These are phyloP conservation scores for Thelaira solivaga DNA, from an alignment of 2,888 invertebrate species.

Conservation along the genomic window DNA sequence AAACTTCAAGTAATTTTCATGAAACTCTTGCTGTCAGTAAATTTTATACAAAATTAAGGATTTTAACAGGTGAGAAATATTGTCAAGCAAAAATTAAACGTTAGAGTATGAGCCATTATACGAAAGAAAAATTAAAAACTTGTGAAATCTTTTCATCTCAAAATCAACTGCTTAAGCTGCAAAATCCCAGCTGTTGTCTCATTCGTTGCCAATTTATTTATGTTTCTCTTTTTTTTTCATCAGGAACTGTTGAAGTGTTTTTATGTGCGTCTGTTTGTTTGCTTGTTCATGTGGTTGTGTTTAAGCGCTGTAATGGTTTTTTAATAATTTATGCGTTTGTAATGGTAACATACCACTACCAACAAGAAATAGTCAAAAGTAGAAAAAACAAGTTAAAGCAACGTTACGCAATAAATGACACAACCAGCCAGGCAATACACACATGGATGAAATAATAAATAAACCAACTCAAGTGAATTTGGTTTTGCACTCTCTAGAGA, in stretches of 20 bases:
- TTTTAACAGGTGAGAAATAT: slow-evolving; percentile 24
- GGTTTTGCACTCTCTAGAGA: slow-evolving; percentile 31
- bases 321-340: slow-evolving; percentile 58
- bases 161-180: slow-evolving; percentile 41
- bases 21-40: background rate
- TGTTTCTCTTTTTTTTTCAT: background rate
- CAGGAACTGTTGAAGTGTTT: slow-evolving; percentile 12
- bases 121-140: slow-evolving; percentile 12
- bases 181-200: slow-evolving; percentile 42
- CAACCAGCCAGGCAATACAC: background rate
- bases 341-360: slow-evolving; percentile 27
- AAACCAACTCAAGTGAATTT: slow-evolving; percentile 51
- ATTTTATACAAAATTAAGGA: background rate
- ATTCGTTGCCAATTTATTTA: slow-evolving; percentile 15
- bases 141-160: slow-evolving; percentile 47
- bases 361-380: slow-evolving; percentile 31
- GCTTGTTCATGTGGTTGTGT: background rate
- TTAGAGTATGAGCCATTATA: slow-evolving; percentile 38
- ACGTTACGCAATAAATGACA: slow-evolving; percentile 23
- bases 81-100: slow-evolving; percentile 30
- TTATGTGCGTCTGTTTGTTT: background rate
- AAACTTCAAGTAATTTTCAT: background rate
- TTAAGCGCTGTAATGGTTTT: slow-evolving; percentile 41
- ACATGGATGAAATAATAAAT: slow-evolving; percentile 40
- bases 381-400: too few species aligned